Percentiles rank a stretch among this genome's conserved stretches.
phyloP scores from a whole-genome alignment of 2,113 vertebrate species.

The Rhodinocichla rosea region DNA sequence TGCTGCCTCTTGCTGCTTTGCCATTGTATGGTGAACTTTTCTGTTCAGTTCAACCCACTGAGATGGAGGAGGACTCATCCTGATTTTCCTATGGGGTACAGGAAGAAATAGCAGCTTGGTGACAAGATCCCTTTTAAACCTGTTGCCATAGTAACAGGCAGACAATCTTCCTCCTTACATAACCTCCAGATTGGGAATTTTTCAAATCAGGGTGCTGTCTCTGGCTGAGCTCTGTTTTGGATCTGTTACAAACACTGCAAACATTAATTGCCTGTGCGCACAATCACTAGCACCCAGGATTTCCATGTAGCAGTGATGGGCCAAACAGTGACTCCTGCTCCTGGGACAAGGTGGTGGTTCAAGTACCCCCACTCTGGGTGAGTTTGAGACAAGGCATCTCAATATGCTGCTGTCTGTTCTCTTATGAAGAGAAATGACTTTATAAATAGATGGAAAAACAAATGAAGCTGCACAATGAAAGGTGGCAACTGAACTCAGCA shows the following conservation, averaged over 20 bases:
- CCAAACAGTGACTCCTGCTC: not conserved
- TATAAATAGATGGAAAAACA: not conserved
- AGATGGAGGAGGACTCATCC: conserved; percentile 15
- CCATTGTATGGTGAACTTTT: conserved; percentile 35
- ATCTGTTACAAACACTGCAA: not conserved
- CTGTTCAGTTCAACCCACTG: not conserved
- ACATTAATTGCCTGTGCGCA: not conserved
- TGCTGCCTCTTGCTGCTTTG: not conserved
- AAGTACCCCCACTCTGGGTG: not conserved
- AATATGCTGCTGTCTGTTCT: not conserved
- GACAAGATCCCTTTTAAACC: conserved; percentile 22
- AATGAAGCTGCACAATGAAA: not conserved
- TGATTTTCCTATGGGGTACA: conserved; percentile 24
- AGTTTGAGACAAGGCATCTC: not conserved
- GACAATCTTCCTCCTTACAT: conserved; percentile 1
- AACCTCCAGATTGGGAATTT: conserved; percentile 14
- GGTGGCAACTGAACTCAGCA: not conserved
- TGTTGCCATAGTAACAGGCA: conserved; percentile 43
- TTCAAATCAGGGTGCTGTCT: not conserved
- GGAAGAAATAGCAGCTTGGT: conserved; percentile 26
- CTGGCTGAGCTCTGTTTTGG: not conserved
- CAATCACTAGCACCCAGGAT: not conserved
- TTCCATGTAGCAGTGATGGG: not conserved
- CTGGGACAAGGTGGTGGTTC: not conserved
- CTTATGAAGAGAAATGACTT: not conserved